phyloP scores from a whole-genome alignment of 2,797 vertebrate genomes.

The Lophius americanus region DNA sequence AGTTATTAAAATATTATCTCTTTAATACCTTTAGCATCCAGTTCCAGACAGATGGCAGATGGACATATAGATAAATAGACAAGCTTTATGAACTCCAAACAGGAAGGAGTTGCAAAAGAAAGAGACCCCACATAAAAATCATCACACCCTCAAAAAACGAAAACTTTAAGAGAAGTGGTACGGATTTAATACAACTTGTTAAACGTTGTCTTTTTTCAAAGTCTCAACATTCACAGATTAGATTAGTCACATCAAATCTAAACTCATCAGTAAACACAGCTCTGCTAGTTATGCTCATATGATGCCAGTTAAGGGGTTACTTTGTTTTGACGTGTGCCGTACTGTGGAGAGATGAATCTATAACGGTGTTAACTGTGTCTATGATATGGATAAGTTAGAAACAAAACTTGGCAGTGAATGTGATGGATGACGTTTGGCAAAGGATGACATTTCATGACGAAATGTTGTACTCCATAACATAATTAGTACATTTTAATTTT shows the following conservation, averaged over 20 bases:
- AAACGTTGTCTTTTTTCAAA: neutral
- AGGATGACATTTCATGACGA: too few species aligned
- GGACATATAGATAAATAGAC: slow-evolving; percentile 22
- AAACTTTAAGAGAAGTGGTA: slow-evolving; percentile 7
- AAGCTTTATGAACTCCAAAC: slow-evolving; percentile 28
- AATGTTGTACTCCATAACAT: too few species aligned
- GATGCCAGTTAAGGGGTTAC: neutral
- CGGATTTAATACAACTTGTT: slow-evolving; percentile 10
- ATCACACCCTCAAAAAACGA: slow-evolving; percentile 20
- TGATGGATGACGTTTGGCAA: slow-evolving; percentile 12
- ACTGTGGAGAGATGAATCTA: neutral
- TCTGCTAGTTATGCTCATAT: neutral
- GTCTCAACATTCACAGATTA: slow-evolving; percentile 5
- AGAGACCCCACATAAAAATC: slow-evolving; percentile 11
- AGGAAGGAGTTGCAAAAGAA: slow-evolving; percentile 22
- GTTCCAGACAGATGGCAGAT: slow-evolving; percentile 16
- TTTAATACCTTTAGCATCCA: slow-evolving; percentile 1
- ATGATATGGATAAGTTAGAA: neutral
- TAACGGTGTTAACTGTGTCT: neutral
- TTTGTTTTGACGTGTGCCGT: neutral
- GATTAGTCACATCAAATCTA: too few species aligned
- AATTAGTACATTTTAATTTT: too few species aligned
- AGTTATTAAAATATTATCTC: neutral
- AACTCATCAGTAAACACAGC: slow-evolving; percentile 3
- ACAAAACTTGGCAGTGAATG: slow-evolving; percentile 16